Evolutionary conservation across 2,888 invertebrate species (phyloP).

Genomic region (Calameuta filiformis): DNA sequence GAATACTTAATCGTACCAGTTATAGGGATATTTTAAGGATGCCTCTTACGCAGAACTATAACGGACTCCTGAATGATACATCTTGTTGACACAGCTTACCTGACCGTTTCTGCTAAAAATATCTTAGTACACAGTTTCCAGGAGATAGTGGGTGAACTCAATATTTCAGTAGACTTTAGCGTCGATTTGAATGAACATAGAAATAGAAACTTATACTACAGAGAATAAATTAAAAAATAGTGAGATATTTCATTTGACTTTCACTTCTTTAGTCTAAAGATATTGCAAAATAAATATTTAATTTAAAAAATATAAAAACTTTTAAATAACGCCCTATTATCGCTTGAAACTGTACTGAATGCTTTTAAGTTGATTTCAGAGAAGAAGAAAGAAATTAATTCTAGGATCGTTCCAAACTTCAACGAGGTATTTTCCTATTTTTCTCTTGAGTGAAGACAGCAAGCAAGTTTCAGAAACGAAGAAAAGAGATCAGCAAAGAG

Average conservation of each 20-base stretch:
- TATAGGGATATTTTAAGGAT: neutral
- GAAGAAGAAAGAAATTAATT: too few relatives aligned
- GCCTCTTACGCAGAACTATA: neutral
- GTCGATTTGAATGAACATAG: neutral
- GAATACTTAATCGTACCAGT: neutral
- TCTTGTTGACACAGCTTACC: constrained; percentile 4
- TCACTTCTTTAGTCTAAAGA: neutral
- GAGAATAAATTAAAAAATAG: neutral
- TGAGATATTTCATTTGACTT: neutral
- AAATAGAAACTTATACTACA: neutral
- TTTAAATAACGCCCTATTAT: too few relatives aligned
- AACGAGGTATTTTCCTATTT: neutral
- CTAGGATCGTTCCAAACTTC: neutral
- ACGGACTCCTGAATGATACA: constrained; percentile 1
- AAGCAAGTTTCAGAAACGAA: neutral
- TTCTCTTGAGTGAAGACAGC: neutral
- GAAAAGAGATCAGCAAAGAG: neutral
- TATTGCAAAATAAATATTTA: neutral
- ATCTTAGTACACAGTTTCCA: neutral
- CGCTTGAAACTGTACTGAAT: too few relatives aligned
- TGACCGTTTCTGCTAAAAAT: constrained; percentile 7
- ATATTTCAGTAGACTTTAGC: neutral
- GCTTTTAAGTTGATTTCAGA: too few relatives aligned
- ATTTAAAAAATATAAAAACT: neutral
- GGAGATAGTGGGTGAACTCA: neutral